Percentiles rank a stretch among this genome's conserved stretches.
phyloP scores from a whole-genome alignment of 2,113 vertebrate species.

The Notarius quadriscutis region DNA sequence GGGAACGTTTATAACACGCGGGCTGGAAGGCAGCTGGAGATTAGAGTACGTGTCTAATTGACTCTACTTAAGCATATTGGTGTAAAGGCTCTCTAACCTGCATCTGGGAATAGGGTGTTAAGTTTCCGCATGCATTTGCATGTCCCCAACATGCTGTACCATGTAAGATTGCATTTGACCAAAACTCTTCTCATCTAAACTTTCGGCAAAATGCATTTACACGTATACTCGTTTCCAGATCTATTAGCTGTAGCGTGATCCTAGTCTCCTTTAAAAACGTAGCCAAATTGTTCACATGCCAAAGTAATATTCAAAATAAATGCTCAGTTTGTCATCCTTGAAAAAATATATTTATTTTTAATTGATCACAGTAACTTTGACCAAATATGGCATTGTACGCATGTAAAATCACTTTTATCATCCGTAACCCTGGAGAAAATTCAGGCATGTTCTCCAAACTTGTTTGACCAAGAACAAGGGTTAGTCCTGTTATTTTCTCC shows the following conservation, averaged over 20 bases:
- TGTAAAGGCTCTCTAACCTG: conserved; percentile 19
- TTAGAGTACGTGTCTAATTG: conserved; percentile 30
- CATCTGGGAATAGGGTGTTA: not conserved
- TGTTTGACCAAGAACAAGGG: not conserved
- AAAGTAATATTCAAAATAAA: not conserved
- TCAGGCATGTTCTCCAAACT: not conserved
- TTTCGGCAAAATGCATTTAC: not conserved
- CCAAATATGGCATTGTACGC: not conserved
- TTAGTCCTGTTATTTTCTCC: not conserved
- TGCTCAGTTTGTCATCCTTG: not conserved
- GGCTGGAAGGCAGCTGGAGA: conserved; percentile 37
- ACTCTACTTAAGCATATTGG: conserved; percentile 20
- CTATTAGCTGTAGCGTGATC: not conserved
- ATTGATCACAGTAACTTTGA: not conserved
- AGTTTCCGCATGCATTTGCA: conserved; percentile 5
- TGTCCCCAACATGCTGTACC: not conserved
- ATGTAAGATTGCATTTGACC: not conserved
- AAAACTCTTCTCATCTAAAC: not conserved
- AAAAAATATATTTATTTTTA: not conserved
- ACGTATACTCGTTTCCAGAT: not conserved
- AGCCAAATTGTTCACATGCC: not conserved
- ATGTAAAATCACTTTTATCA: not conserved
- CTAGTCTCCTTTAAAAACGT: not conserved
- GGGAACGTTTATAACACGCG: not conserved
- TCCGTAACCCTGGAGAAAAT: not conserved